A percentile compares a stretch with the other conserved stretches of the same genome.
These are phyloP conservation scores for Neoascia interrupta DNA, from an alignment of 2,888 invertebrate species.

Conservation along the genomic window DNA sequence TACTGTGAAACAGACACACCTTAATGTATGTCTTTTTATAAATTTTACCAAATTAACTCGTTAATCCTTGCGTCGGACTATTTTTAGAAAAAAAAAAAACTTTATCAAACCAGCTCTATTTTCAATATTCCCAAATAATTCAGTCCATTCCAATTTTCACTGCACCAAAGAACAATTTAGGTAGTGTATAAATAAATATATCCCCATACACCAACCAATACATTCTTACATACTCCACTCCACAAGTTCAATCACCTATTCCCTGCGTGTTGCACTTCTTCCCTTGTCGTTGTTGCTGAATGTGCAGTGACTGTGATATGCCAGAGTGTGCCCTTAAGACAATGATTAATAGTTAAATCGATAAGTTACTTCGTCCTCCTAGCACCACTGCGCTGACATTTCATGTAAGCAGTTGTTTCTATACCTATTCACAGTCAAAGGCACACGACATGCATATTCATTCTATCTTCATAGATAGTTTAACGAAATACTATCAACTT, in stretches of 20 bases:
- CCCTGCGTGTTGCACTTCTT: constrained; percentile 43
- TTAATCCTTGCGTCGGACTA: no score
- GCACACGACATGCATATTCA: constrained; percentile 24
- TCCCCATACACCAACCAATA: neutral
- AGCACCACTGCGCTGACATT: constrained; percentile 39
- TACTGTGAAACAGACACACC: no score
- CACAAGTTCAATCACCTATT: constrained; percentile 70
- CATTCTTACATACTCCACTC: constrained; percentile 6
- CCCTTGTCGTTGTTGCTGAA: constrained; percentile 37
- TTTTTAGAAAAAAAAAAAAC: no score
- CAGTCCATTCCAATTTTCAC: constrained; percentile 8
- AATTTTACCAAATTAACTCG: no score
- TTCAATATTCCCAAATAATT: constrained; percentile 1
- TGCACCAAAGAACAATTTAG: neutral
- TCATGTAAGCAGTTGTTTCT: neutral
- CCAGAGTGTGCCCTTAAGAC: constrained; percentile 72
- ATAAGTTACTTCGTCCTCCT: constrained; percentile 66
- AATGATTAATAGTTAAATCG: constrained; percentile 74
- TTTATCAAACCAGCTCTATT: neutral
- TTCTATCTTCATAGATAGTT: neutral
- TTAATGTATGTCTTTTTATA: no score
- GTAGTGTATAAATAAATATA: neutral
- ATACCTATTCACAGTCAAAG: neutral
- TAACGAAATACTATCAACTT: constrained; percentile 30
- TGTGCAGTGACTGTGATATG: constrained; percentile 71